Conservation (phyloP, 2,888 invertebrate genomes). For the Eupsilia transversa region DNA sequence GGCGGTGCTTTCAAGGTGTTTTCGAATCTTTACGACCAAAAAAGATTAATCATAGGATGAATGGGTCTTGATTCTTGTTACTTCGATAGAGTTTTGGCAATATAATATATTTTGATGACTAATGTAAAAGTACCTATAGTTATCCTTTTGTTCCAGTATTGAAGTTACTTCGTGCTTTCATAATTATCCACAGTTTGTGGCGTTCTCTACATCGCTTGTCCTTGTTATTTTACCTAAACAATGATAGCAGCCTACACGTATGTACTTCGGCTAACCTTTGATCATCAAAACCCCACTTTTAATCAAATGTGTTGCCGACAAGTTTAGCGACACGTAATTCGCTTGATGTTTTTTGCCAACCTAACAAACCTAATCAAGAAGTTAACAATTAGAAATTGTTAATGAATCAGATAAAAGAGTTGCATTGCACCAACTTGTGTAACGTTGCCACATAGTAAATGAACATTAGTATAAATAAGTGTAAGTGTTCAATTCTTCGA, state of each 20-base stretch:
- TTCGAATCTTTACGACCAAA: not conserved
- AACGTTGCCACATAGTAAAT: constrained; percentile 58
- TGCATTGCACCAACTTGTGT: constrained; percentile 48
- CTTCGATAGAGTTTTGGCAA: not conserved
- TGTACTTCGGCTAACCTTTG: not conserved
- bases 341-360: not conserved
- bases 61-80: not conserved
- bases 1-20: not conserved
- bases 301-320: not conserved
- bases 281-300: not conserved
- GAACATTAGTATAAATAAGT: constrained; percentile 67
- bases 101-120: not conserved
- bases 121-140: not conserved
- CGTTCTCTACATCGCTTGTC: not conserved
- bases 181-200: not conserved
- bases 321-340: not conserved
- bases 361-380: constrained; percentile 20
- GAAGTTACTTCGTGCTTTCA: not conserved
- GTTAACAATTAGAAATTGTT: constrained; percentile 19
- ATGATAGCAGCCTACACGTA: not conserved
- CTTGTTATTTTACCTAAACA: not conserved
- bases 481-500: constrained; percentile 67
- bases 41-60: not conserved
- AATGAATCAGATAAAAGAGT: constrained; percentile 62
- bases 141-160: not conserved